Base-by-base conservation (phyloP, 2,113 vertebrate species). In the Harpagus bidentatus region DNA sequence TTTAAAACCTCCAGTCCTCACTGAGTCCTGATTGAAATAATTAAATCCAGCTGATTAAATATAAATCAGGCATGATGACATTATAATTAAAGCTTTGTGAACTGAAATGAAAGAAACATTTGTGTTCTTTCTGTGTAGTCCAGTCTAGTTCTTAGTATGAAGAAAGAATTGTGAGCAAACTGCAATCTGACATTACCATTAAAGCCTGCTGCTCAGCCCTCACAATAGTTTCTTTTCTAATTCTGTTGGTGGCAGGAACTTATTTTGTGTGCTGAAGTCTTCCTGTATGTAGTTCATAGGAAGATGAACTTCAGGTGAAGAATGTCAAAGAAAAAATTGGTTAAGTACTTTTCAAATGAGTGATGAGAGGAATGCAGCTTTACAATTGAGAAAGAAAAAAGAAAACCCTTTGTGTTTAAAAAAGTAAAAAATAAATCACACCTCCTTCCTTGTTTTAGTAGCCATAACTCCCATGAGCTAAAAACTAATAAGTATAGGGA, bases 341-440 rank as follows among this genome's bases (percentile, higher is more conserved):
- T 19, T 48, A 40, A 50, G 50, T 50, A 50, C 25, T 80, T 78
- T 82, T 82, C 18, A 72, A 89, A 15, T 90, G 43, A 65, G 13
- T 34, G 13, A 59, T 62, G 13, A 61, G 38, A 67, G 31, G 63
- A 82, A 65, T 45, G 43, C 1, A 43, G 10, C 13, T 59, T 80
- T 73, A 14, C 23, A 81, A 65, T 38, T 53, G 21, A 65, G 22
- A 72, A 65, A 65, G 11, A 62, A 73, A 71, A 34, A 55, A 22
- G 11, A 66, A 38, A 55, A 55, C 3, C 1, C 6, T 58, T 43
- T 76, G 2, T 59, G 9, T 55, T 66, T 14, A 25, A 74, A 78
- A 56, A 47, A 2, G 16, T 2, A 18, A 52, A 23, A 55, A 23
- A 7, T 3, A 0, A 18, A 29, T 15, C 1, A 2, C 2, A 61